Conservation (phyloP, 2,888 invertebrate genomes). For the Melolontha melolontha region DNA sequence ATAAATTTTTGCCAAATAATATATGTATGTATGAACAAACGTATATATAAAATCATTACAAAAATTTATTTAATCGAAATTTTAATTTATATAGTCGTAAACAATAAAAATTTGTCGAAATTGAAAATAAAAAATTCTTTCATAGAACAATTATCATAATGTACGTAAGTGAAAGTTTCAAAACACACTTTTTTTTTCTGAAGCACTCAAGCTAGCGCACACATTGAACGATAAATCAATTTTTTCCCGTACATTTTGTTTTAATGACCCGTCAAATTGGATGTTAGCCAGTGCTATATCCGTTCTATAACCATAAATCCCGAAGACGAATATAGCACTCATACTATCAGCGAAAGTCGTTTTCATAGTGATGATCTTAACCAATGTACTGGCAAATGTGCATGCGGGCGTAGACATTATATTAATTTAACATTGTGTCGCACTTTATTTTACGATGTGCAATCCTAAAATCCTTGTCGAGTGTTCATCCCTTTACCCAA, state of each 20-base stretch:
- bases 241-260: conserved; percentile 40
- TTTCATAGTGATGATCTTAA: conserved; percentile 39
- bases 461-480: conserved; percentile 19
- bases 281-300: conserved; percentile 42
- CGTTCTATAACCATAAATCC: conserved; percentile 39
- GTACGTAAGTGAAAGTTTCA: conserved; percentile 11
- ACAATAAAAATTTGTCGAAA: conserved; percentile 37
- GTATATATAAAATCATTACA: neutral
- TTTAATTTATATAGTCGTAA: conserved; percentile 13
- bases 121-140: conserved; percentile 18
- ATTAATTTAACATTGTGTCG: conserved; percentile 34
- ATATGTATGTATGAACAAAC: too few species aligned
- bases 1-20: neutral
- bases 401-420: conserved; percentile 28
- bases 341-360: conserved; percentile 37
- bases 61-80: conserved; percentile 21
- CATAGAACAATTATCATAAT: conserved; percentile 11
- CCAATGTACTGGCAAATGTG: conserved; percentile 39
- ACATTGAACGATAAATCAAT: conserved; percentile 31
- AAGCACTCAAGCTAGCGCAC: conserved; percentile 19
- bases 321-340: conserved; percentile 38
- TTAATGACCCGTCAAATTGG: conserved; percentile 42
- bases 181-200: conserved; percentile 21
- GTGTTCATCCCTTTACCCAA: conserved; percentile 6
- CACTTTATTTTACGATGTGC: conserved; percentile 8